Percentiles rank a stretch among this genome's conserved stretches.
Evolutionary conservation across 2,888 invertebrate species (phyloP).

Genomic region (Phengaris arion): DNA sequence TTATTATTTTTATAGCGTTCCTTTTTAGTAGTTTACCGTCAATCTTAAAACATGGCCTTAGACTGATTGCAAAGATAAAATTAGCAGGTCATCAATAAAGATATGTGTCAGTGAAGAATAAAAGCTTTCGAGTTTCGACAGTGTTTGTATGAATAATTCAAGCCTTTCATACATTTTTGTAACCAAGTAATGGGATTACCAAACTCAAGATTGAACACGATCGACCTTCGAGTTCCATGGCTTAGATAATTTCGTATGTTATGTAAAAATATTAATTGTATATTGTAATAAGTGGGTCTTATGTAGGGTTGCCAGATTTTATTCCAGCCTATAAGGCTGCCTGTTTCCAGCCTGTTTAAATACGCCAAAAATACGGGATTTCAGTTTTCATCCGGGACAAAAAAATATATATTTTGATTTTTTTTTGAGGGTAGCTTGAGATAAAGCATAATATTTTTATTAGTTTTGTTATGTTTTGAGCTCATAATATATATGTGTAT

Average conservation of each 20-base stretch:
- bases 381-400: too few relatives aligned
- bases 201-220: background rate
- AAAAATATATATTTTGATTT: too few relatives aligned
- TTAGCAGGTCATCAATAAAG: conserved; percentile 8
- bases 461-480: too few relatives aligned
- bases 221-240: background rate
- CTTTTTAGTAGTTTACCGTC: background rate
- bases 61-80: background rate
- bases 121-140: background rate
- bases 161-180: conserved; percentile 12
- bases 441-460: too few relatives aligned
- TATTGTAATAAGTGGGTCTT: background rate
- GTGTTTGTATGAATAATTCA: conserved; percentile 2
- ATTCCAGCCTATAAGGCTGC: too few relatives aligned
- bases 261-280: background rate
- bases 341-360: too few relatives aligned
- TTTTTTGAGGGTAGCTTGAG: too few relatives aligned
- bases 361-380: too few relatives aligned
- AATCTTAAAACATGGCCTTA: background rate
- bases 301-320: too few relatives aligned
- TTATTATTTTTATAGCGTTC: background rate
- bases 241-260: background rate
- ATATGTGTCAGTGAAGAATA: too few relatives aligned
- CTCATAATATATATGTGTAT: too few relatives aligned
- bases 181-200: background rate